Percentiles rank a stretch among this genome's conserved stretches.
phyloP scores from a whole-genome alignment of 1,140 invertebrate species.

The Helicoverpa armigera region DNA sequence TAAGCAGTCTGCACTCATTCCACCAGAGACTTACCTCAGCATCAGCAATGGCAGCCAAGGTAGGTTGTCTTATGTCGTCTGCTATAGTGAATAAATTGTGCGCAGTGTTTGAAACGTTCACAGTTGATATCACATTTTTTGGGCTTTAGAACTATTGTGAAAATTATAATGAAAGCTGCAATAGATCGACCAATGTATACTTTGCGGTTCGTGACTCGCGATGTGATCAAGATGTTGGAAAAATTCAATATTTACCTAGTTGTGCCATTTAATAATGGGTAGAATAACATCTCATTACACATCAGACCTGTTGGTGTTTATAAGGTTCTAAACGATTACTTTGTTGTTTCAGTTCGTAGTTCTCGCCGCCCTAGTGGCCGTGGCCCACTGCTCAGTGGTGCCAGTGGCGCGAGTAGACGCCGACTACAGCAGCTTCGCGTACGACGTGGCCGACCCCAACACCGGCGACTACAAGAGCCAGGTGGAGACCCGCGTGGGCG shows the following conservation, averaged over 20 bases:
- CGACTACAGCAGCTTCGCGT: constrained; percentile 77
- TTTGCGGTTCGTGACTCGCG: too few species aligned
- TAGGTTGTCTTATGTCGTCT: constrained; percentile 44
- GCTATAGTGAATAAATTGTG: background rate
- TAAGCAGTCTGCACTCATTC: constrained; percentile 57
- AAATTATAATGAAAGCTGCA: too few species aligned
- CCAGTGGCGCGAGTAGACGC: constrained; percentile 68
- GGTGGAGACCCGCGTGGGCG: constrained; percentile 83
- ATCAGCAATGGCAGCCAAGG: constrained; percentile 72
- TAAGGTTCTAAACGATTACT: background rate
- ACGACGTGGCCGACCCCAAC: constrained; percentile 84
- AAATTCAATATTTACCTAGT: too few species aligned
- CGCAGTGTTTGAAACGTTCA: constrained; percentile 31
- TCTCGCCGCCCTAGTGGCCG: constrained; percentile 62
- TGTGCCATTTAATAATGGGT: too few species aligned
- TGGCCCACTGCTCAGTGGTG: constrained; percentile 67
- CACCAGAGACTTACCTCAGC: constrained; percentile 58
- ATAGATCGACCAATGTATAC: too few species aligned
- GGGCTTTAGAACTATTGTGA: background rate
- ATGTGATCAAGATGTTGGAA: background rate
- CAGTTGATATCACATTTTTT: background rate
- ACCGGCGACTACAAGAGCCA: constrained; percentile 86
- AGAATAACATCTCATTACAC: too few species aligned
- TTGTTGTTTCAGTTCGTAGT: constrained; percentile 73
- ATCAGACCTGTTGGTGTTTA: background rate